Percentiles rank a stretch among this genome's conserved stretches.
These are phyloP conservation scores for Eristalinus aeneus DNA, from an alignment of 2,888 invertebrate species.

Conservation along the genomic window DNA sequence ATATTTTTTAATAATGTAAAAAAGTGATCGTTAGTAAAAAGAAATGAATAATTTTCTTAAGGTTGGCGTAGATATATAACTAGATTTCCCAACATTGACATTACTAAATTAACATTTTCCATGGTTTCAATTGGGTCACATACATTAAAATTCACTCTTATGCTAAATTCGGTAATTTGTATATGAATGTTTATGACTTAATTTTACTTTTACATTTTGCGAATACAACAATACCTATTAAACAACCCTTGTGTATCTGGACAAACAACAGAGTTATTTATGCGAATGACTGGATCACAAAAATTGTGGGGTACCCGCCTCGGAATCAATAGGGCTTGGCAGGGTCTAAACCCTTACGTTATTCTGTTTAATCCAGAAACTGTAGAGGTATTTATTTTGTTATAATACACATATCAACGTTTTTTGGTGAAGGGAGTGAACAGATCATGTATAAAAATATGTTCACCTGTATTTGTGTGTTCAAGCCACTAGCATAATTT, in stretches of 20 bases:
- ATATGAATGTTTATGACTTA: conserved; percentile 27
- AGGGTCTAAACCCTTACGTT: conserved; percentile 81
- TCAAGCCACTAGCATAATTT: neutral
- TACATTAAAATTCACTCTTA: neutral
- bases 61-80: neutral
- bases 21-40: too few species aligned
- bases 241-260: neutral
- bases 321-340: conserved; percentile 82
- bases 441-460: neutral
- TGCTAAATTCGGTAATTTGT: neutral
- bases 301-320: conserved; percentile 81
- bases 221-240: neutral
- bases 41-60: too few species aligned
- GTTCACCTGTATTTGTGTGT: neutral
- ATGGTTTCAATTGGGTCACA: neutral
- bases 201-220: conserved; percentile 31
- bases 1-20: too few species aligned
- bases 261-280: conserved; percentile 80
- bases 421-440: conserved; percentile 39
- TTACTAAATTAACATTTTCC: neutral
- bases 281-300: conserved; percentile 81
- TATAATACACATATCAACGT: neutral
- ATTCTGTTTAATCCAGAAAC: conserved; percentile 82
- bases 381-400: conserved; percentile 79
- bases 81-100: neutral